Evolutionary conservation across 1,140 invertebrate species (phyloP).

Genomic region (Lepidurus apus): DNA sequence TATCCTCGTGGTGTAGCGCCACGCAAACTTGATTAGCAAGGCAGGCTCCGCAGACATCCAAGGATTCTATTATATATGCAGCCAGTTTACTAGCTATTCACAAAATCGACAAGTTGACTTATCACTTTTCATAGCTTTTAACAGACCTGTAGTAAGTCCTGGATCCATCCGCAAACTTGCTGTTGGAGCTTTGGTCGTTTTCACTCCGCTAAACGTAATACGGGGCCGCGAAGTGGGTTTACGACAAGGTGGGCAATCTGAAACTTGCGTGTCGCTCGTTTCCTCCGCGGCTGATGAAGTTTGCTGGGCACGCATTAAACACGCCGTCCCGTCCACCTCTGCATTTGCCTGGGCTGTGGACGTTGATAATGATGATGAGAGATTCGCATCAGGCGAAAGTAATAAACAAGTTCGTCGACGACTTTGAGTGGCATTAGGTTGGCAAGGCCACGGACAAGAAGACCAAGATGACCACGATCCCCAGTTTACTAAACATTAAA

Average conservation of each 20-base stretch:
- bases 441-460: slow-evolving; percentile 37
- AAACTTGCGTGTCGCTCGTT: slow-evolving; percentile 8
- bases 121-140: slow-evolving; percentile 11
- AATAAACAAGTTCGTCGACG: slow-evolving; percentile 37
- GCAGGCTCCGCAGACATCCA: slow-evolving; percentile 43
- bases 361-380: slow-evolving; percentile 38
- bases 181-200: slow-evolving; percentile 27
- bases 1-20: slow-evolving; percentile 54
- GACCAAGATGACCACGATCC: slow-evolving; percentile 39
- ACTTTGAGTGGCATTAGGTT: slow-evolving; percentile 37
- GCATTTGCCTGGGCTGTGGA: slow-evolving; percentile 36
- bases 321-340: slow-evolving; percentile 31
- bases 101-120: not conserved
- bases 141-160: not conserved
- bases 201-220: slow-evolving; percentile 30
- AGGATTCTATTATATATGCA: slow-evolving; percentile 40
- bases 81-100: not conserved
- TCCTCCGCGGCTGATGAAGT: slow-evolving; percentile 8
- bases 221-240: slow-evolving; percentile 27
- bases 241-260: slow-evolving; percentile 21
- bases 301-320: slow-evolving; percentile 28
- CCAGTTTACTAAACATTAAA: slow-evolving; percentile 36
- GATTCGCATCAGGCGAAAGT: slow-evolving; percentile 36
- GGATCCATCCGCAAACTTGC: not conserved
- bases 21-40: slow-evolving; percentile 55